phyloP scores from a whole-genome alignment of 1,140 invertebrate species.

The Drosophila pectinifera region DNA sequence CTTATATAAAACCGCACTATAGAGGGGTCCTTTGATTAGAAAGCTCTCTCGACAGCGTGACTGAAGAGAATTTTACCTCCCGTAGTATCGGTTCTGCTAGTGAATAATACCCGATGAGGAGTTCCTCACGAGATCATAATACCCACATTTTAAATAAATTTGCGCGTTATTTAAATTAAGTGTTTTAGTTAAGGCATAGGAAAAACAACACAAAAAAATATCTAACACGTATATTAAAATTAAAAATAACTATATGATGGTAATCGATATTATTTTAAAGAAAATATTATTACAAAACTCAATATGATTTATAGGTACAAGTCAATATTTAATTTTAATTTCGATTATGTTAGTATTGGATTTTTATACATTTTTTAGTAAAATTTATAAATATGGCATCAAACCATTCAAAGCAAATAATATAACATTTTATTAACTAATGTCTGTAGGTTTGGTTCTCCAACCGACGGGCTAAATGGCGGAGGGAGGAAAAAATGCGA shows the following conservation, averaged over 20 bases:
- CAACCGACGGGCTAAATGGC: constrained; percentile 99
- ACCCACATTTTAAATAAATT: no score
- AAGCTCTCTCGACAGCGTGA: constrained; percentile 17
- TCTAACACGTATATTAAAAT: no score
- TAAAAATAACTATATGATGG: not conserved
- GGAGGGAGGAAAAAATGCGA: constrained; percentile 98
- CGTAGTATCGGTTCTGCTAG: no score
- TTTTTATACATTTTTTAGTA: not conserved
- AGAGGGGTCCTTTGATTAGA: constrained; percentile 10
- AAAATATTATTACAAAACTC: not conserved
- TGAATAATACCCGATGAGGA: not conserved
- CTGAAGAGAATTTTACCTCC: constrained; percentile 8
- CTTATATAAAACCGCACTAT: constrained; percentile 21
- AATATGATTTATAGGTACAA: not conserved
- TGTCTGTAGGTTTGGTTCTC: constrained; percentile 97
- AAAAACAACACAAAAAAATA: no score
- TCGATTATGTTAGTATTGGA: not conserved
- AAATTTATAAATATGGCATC: not conserved
- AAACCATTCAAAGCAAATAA: not conserved
- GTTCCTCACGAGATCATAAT: no score
- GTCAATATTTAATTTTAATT: not conserved
- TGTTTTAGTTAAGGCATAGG: no score
- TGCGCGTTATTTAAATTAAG: no score
- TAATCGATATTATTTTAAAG: not conserved
- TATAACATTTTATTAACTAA: not conserved